These are phyloP conservation scores for Leiothrix lutea DNA, from an alignment of 2,113 vertebrate species.

Conservation along the genomic window DNA sequence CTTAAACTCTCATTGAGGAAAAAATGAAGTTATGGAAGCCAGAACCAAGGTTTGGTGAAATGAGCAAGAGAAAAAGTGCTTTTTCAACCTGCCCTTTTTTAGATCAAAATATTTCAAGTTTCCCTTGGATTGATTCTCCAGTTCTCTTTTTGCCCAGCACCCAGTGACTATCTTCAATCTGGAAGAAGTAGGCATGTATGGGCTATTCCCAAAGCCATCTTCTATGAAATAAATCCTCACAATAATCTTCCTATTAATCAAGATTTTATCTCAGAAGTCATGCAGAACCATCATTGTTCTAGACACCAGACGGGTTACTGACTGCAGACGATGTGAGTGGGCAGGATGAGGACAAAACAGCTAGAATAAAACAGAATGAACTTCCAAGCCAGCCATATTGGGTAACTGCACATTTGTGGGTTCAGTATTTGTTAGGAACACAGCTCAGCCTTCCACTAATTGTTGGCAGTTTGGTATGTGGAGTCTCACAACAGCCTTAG, in stretches of 20 bases:
- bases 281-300: background rate
- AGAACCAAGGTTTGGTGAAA: background rate
- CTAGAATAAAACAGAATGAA: background rate
- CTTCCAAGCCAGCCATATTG: background rate
- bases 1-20: background rate
- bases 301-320: background rate
- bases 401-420: background rate
- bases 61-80: background rate
- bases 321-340: background rate
- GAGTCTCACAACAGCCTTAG: slow-evolving; percentile 17
- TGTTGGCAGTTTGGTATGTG: background rate
- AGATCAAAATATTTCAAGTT: background rate
- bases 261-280: background rate
- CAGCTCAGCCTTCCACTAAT: background rate
- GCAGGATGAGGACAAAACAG: slow-evolving; percentile 6
- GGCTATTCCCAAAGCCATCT: background rate
- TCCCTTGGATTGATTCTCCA: background rate
- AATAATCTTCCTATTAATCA: background rate
- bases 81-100: background rate
- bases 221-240: background rate
- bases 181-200: background rate
- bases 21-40: background rate
- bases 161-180: background rate
- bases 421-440: background rate
- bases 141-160: background rate